Conservation (phyloP, 2,888 invertebrate genomes). For the Ochlodes sylvanus region DNA sequence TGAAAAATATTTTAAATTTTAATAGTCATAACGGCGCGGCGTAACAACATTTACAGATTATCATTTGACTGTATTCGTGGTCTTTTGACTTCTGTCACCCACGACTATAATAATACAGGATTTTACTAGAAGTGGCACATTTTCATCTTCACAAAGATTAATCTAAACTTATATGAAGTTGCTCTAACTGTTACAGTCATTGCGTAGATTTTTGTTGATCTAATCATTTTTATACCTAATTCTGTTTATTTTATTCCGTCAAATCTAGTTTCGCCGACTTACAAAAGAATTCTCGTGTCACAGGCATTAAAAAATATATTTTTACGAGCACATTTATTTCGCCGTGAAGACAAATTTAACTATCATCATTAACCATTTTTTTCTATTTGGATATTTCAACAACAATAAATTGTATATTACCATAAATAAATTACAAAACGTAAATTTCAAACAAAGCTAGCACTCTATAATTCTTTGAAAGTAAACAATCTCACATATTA, state of each 20-base stretch:
- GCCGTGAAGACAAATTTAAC: not conserved
- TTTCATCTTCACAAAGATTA: slow-evolving; percentile 12
- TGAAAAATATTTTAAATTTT: not conserved
- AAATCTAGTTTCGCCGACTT: slow-evolving; percentile 17
- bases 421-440: slow-evolving; percentile 2
- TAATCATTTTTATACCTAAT: slow-evolving; percentile 31
- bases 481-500: slow-evolving; percentile 12
- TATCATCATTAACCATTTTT: not conserved
- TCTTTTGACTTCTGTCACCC: not conserved
- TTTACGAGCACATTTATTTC: not conserved
- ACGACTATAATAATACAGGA: slow-evolving; percentile 1
- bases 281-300: not conserved
- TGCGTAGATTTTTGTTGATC: slow-evolving; percentile 19
- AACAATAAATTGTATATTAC: not conserved
- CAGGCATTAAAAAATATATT: not conserved
- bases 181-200: slow-evolving; percentile 22
- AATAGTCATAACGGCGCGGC: not conserved
- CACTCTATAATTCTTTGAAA: slow-evolving; percentile 2
- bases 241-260: slow-evolving; percentile 24
- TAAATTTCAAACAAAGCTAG: not conserved
- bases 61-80: not conserved
- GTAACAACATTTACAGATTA: not conserved
- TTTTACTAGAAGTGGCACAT: slow-evolving; percentile 4
- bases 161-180: slow-evolving; percentile 9
- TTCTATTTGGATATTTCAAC: not conserved